Evolutionary conservation across 1,140 invertebrate genomes (phyloP).

Genomic region (Sweltsa coloradensis): DNA sequence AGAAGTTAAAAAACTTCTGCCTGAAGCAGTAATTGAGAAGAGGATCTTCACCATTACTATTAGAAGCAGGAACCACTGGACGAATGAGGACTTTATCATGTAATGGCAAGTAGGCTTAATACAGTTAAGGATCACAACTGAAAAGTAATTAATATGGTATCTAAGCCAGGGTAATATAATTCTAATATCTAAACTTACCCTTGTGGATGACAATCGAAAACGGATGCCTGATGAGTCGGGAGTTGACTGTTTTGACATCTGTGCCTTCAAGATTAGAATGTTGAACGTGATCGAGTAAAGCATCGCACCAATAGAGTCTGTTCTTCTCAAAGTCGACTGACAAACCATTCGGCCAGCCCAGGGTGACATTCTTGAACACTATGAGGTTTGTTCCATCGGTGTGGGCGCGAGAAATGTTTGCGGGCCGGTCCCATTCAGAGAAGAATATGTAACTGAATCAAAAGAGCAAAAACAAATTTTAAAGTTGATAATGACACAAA

Average conservation of each 20-base stretch:
- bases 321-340: slow-evolving; percentile 82
- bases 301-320: slow-evolving; percentile 91
- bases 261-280: slow-evolving; percentile 88
- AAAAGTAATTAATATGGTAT: no score
- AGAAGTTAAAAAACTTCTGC: no score
- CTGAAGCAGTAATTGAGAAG: no score
- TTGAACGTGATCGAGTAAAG: slow-evolving; percentile 88
- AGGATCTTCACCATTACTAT: no score
- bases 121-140: no score
- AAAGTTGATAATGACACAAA: no score
- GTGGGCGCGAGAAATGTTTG: slow-evolving; percentile 84
- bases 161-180: no score
- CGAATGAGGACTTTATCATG: no score
- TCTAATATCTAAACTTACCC: slow-evolving; percentile 30
- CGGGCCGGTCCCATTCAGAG: slow-evolving; percentile 92
- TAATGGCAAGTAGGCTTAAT: no score
- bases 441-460: slow-evolving; percentile 71
- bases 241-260: slow-evolving; percentile 84
- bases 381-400: slow-evolving; percentile 76
- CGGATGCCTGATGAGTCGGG: slow-evolving; percentile 80
- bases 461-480: no score
- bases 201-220: slow-evolving; percentile 91
- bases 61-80: no score
- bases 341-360: slow-evolving; percentile 93
- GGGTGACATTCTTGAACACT: slow-evolving; percentile 82